Conservation (phyloP, 1,140 invertebrate species). For the Scaptomyza hsui region DNA sequence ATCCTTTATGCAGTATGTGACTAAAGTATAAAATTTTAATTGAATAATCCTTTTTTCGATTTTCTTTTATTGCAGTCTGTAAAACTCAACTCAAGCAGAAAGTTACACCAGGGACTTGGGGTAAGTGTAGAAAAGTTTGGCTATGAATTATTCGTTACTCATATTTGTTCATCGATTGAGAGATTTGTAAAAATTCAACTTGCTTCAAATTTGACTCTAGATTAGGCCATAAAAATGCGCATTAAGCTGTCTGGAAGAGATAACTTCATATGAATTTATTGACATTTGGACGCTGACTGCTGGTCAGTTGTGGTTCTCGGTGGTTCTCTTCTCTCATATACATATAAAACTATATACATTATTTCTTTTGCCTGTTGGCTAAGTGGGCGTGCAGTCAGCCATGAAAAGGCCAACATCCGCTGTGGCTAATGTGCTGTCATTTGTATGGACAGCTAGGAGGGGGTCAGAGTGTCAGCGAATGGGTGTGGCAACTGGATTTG, state of each 20-base stretch:
- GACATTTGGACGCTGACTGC: conserved; percentile 50
- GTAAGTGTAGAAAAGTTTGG: conserved; percentile 53
- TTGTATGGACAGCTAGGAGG: conserved; percentile 39
- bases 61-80: conserved; percentile 41
- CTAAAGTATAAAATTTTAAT: conserved; percentile 8
- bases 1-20: too few species aligned
- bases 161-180: conserved; percentile 29
- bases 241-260: conserved; percentile 81
- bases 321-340: conserved; percentile 32
- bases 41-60: conserved; percentile 12
- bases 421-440: conserved; percentile 78
- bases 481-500: conserved; percentile 22
- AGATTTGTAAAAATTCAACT: conserved; percentile 39
- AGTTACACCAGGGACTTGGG: conserved; percentile 32
- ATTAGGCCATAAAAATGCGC: conserved; percentile 77
- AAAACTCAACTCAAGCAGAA: conserved; percentile 2
- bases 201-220: conserved; percentile 68
- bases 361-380: conserved; percentile 22
- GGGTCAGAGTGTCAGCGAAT: conserved; percentile 7
- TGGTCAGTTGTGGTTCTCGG: conserved; percentile 23
- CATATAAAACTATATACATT: conserved; percentile 20
- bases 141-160: conserved; percentile 34
- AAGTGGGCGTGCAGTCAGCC: conserved; percentile 54
- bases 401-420: conserved; percentile 80
- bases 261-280: conserved; percentile 82